A percentile compares a stretch with the other conserved stretches of the same genome.
Evolutionary conservation across 2,113 vertebrate genomes (phyloP).

Genomic region (Channa argus): DNA sequence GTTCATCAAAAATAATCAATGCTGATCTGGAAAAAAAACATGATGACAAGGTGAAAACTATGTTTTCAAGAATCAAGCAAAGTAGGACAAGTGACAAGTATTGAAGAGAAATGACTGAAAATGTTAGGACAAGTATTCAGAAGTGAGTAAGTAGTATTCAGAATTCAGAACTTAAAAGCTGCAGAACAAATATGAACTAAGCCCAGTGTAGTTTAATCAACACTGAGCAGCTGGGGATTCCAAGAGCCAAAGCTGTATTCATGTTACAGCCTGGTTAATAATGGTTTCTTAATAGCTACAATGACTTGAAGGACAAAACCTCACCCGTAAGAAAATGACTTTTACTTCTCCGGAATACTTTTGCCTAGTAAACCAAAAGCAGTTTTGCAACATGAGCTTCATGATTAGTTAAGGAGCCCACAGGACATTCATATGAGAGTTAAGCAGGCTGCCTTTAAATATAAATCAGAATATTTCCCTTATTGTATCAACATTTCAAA

Average conservation of each 20-base stretch:
- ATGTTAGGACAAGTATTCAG: too few relatives aligned
- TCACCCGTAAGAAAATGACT: background rate
- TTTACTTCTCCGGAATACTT: background rate
- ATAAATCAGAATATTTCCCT: background rate
- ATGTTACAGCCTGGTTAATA: background rate
- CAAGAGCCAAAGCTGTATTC: background rate
- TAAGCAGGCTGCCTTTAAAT: background rate
- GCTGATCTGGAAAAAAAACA: too few relatives aligned
- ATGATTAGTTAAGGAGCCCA: background rate
- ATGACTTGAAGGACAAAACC: constrained; percentile 8
- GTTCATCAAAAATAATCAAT: too few relatives aligned
- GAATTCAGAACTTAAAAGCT: background rate
- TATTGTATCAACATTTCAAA: background rate
- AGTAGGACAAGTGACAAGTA: too few relatives aligned
- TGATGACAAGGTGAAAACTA: too few relatives aligned
- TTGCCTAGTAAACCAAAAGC: background rate
- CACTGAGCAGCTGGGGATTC: background rate
- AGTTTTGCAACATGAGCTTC: background rate
- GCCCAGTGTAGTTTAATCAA: background rate
- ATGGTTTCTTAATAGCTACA: background rate
- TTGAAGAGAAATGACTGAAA: too few relatives aligned
- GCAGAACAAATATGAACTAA: background rate
- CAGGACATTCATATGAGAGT: constrained; percentile 1
- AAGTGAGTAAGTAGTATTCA: background rate
- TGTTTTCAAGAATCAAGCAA: too few relatives aligned